These are phyloP conservation scores for Metridium senile DNA, from an alignment of 92 coral and sea anemone genomes.

Conservation along the genomic window DNA sequence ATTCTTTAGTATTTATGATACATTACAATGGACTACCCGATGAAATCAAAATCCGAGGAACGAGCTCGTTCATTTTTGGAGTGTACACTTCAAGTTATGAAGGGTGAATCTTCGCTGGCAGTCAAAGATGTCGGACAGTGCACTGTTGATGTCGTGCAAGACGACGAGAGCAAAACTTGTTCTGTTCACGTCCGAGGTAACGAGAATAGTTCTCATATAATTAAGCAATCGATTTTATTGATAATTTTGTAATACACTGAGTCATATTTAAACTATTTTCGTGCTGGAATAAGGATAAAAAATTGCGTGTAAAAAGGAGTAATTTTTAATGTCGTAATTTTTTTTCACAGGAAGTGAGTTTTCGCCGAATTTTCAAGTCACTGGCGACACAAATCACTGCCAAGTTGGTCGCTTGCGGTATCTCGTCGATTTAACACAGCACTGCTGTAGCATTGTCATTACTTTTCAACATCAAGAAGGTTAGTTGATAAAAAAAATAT, in stretches of 20 bases:
- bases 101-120: slow-evolving; percentile 67
- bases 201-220: neutral
- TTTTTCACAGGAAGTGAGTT: slow-evolving; percentile 60
- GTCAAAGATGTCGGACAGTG: slow-evolving; percentile 69
- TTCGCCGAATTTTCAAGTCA: slow-evolving; percentile 72
- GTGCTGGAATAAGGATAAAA: neutral
- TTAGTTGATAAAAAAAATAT: slow-evolving; percentile 13
- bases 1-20: neutral
- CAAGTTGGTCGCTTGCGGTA: slow-evolving; percentile 88
- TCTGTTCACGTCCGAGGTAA: slow-evolving; percentile 72
- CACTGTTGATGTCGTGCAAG: slow-evolving; percentile 63
- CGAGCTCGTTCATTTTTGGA: slow-evolving; percentile 68
- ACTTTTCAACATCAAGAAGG: slow-evolving; percentile 71
- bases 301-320: neutral
- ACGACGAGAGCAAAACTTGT: slow-evolving; percentile 39
- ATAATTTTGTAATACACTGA: neutral
- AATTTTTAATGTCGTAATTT: neutral
- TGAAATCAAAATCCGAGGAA: slow-evolving; percentile 49
- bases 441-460: slow-evolving; percentile 65
- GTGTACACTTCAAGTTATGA: slow-evolving; percentile 69
- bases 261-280: neutral
- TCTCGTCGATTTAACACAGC: slow-evolving; percentile 75
- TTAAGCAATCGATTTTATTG: neutral
- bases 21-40: slow-evolving; percentile 74
- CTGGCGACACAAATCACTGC: slow-evolving; percentile 77